Base-by-base conservation (phyloP, 2,113 vertebrate species). In the Camelus dromedarius region DNA sequence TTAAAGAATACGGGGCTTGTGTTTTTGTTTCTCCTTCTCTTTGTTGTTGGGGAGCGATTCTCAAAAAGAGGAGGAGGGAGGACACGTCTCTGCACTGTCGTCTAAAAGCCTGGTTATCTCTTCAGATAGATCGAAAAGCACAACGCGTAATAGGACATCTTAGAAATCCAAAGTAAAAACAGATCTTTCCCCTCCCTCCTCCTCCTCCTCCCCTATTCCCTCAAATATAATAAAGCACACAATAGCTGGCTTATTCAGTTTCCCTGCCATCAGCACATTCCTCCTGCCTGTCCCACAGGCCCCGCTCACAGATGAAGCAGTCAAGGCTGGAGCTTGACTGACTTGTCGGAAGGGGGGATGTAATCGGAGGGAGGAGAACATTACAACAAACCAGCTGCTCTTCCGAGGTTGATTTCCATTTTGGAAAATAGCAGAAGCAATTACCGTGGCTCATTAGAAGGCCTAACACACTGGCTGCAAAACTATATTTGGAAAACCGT, bases 401-500 rank as follows among this genome's bases (percentile, higher is more conserved):
- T 94, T 97, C 1, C 14, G 97, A 97, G 96, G 93, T 96, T 98
- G 96, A 89, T 97, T 96, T 97, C 97, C 97, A 96, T 97, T 98
- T 96, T 84, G 97, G 95, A 97, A 97, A 97, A 96, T 92, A 94
- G 97, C 96, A 96, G 93, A 97, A 92, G 97, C 97, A 98, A 98
- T 98, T 96, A 98, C 93, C 13, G 6, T 93, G 93, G 83, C 95
- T 97, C 96, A 97, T 97, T 96, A 98, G 92, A 95, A 97, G 95
- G 96, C 73, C 87, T 96, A 93, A 95, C 97, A 96, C 92, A 96
- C 96, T 93, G 93, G 89, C 92, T 97, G 97, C 93, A 93, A 76
- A 91, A 95, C 96, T 98, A 97, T 98, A 98, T 98, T 98, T 98
- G 96, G 98, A 97, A 97, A 96, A 93, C 91, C 42, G 4, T 87